Conservation (phyloP, 1,140 invertebrate genomes). For the Drosophila ananassae region DNA sequence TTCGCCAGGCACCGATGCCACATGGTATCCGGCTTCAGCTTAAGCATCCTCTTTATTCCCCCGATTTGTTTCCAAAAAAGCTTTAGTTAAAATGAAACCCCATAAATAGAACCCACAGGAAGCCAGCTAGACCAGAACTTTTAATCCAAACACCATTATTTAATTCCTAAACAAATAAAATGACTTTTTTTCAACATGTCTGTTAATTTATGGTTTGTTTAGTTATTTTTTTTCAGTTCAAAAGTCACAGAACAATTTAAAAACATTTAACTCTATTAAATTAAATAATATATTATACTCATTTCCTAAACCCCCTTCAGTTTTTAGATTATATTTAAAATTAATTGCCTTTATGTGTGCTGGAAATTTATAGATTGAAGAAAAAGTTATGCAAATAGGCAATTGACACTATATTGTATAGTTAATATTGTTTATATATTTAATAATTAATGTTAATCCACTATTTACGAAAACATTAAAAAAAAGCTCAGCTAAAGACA, state of each 20-base stretch:
- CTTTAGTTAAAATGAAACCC: conserved; percentile 30
- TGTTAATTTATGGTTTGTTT: neutral
- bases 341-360: neutral
- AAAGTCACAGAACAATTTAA: neutral
- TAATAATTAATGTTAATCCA: neutral
- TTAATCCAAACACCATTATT: neutral
- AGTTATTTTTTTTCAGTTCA: neutral
- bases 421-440: neutral
- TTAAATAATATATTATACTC: neutral
- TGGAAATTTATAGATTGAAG: neutral
- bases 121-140: neutral
- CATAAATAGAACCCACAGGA: conserved; percentile 1
- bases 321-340: neutral
- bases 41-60: conserved; percentile 6
- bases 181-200: neutral
- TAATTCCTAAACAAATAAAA: conserved; percentile 1
- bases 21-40: conserved; percentile 36
- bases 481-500: neutral
- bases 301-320: neutral
- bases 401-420: neutral
- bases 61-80: neutral
- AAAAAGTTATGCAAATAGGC: neutral
- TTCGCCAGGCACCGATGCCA: conserved; percentile 6
- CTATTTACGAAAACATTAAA: neutral
- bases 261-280: neutral